Percentiles rank a stretch among this genome's conserved stretches.
phyloP scores from a whole-genome alignment of 2,797 vertebrate species.

The Picus viridis region DNA sequence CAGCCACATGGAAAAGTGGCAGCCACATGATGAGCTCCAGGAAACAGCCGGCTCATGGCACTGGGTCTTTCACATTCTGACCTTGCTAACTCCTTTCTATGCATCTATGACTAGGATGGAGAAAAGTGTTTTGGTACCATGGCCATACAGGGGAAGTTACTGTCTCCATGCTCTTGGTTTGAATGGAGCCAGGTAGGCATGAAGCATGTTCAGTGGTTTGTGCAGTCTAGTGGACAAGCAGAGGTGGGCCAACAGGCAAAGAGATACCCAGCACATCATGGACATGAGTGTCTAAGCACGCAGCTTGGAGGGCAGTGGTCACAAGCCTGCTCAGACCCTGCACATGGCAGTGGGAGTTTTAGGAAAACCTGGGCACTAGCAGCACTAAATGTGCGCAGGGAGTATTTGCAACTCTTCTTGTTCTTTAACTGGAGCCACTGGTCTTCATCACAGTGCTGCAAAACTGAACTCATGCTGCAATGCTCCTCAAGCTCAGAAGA shows the following conservation, averaged over 20 bases:
- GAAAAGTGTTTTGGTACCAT: not conserved
- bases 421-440: not conserved
- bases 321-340: not conserved
- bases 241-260: not conserved
- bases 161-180: not conserved
- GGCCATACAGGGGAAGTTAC: not conserved
- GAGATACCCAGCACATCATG: rapidly evolving
- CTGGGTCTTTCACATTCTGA: rapidly evolving
- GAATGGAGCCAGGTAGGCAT: not conserved
- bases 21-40: not conserved
- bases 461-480: not conserved
- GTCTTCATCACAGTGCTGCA: not conserved
- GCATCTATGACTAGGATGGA: not conserved
- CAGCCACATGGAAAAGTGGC: not conserved
- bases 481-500: not conserved
- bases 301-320: rapidly evolving
- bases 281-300: not conserved
- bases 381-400: not conserved
- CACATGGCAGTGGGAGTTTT: not conserved
- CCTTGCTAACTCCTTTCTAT: not conserved
- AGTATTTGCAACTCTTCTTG: not conserved
- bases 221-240: not conserved
- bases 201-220: not conserved
- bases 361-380: not conserved
- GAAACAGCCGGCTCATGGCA: rapidly evolving